Conservation (phyloP, 2,113 vertebrate genomes). For the Tychaedon coryphoeus region DNA sequence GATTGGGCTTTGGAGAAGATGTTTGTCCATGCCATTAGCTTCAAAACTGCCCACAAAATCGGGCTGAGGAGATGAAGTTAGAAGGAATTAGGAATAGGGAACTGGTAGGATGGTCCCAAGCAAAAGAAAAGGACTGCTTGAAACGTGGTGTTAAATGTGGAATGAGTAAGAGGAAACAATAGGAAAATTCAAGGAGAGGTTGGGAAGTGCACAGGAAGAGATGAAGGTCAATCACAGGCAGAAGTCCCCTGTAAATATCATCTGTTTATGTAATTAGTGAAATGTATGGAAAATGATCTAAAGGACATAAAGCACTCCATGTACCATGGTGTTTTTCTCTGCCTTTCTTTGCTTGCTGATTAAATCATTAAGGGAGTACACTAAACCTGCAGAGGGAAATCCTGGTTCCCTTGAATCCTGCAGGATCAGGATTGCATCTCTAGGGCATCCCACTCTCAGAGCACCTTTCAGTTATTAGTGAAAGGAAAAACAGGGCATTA, state of each 20-base stretch:
- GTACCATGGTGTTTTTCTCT: not conserved
- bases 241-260: conserved; percentile 52
- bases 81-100: not conserved
- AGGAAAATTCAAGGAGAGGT: conserved; percentile 49
- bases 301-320: not conserved
- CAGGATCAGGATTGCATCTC: not conserved
- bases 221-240: conserved; percentile 49
- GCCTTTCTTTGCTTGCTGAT: not conserved
- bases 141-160: not conserved
- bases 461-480: not conserved
- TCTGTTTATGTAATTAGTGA: conserved; percentile 29
- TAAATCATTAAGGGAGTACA: not conserved
- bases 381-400: not conserved
- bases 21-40: not conserved
- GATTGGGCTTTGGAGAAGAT: not conserved
- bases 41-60: not conserved
- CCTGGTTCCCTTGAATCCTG: not conserved
- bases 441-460: not conserved
- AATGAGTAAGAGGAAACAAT: conserved; percentile 33
- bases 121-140: not conserved
- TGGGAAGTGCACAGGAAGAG: conserved; percentile 44
- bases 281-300: conserved; percentile 53
- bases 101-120: not conserved
- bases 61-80: not conserved
- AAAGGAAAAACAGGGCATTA: not conserved